phyloP scores from a whole-genome alignment of 2,797 vertebrate genomes.

The Poecilia picta region DNA sequence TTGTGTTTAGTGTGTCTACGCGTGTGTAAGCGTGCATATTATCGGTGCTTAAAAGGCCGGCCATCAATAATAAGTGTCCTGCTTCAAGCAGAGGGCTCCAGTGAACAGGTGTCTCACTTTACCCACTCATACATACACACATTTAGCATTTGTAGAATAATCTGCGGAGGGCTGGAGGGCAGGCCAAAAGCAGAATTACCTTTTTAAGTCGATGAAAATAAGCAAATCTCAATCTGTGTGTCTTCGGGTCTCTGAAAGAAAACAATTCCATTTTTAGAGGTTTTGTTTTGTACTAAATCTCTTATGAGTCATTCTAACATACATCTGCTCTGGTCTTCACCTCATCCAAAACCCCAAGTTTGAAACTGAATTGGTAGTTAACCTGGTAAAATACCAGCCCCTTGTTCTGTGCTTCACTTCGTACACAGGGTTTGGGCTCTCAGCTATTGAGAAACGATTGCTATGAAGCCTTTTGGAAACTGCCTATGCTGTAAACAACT shows the following conservation, averaged over 20 bases:
- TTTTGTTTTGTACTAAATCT: neutral
- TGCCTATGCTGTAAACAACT: too few relatives aligned
- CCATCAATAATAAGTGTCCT: conserved; percentile 68
- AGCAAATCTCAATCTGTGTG: neutral
- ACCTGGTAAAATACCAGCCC: too few relatives aligned
- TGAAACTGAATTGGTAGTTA: neutral
- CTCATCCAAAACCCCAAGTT: neutral
- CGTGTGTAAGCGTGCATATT: conserved; percentile 41
- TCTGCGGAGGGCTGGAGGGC: neutral
- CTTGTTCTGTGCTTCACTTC: too few relatives aligned
- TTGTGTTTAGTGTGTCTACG: neutral
- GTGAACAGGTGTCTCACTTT: conserved; percentile 66
- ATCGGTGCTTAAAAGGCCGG: conserved; percentile 48
- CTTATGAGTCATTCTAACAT: neutral
- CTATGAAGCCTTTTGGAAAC: too few relatives aligned
- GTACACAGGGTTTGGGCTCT: too few relatives aligned
- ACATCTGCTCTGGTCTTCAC: neutral
- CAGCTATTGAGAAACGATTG: too few relatives aligned
- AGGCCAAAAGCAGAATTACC: neutral
- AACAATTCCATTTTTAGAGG: neutral
- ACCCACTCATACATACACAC: conserved; percentile 27
- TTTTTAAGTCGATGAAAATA: conserved; percentile 1
- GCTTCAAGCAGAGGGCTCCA: conserved; percentile 56
- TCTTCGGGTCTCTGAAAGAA: neutral
- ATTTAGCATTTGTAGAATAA: conserved; percentile 7